These are phyloP conservation scores for Ectobius pallidus DNA, from an alignment of 2,888 invertebrate species.

Conservation along the genomic window DNA sequence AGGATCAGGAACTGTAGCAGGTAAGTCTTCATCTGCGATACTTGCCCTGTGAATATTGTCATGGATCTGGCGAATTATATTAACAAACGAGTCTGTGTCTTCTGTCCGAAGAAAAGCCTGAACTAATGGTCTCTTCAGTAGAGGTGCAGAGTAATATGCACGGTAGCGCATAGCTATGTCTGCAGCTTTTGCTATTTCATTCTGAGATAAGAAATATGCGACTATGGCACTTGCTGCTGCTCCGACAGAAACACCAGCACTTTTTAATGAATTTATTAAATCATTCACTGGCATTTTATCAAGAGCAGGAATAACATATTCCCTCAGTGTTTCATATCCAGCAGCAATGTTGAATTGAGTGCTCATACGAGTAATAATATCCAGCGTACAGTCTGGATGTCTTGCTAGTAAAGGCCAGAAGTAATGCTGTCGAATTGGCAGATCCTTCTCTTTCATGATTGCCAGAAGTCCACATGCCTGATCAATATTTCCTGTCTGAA, in stretches of 20 bases:
- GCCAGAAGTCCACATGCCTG: slow-evolving; percentile 67
- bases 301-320: slow-evolving; percentile 77
- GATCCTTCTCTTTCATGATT: slow-evolving; percentile 65
- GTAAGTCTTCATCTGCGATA: slow-evolving; percentile 51
- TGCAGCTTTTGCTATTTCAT: slow-evolving; percentile 67
- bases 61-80: slow-evolving; percentile 62
- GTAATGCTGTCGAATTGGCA: slow-evolving; percentile 75
- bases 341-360: slow-evolving; percentile 62
- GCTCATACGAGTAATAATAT: slow-evolving; percentile 70
- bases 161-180: slow-evolving; percentile 54
- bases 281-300: slow-evolving; percentile 60
- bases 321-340: slow-evolving; percentile 70
- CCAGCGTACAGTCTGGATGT: slow-evolving; percentile 63
- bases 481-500: slow-evolving; percentile 63
- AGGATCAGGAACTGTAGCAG: slow-evolving; percentile 48
- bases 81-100: slow-evolving; percentile 67
- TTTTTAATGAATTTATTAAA: slow-evolving; percentile 65
- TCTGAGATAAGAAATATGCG: slow-evolving; percentile 61
- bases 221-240: slow-evolving; percentile 66
- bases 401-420: slow-evolving; percentile 82
- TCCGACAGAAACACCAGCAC: slow-evolving; percentile 63
- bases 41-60: slow-evolving; percentile 53
- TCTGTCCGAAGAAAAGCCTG: slow-evolving; percentile 63
- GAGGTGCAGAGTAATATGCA: slow-evolving; percentile 63
- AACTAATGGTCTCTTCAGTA: slow-evolving; percentile 64